phyloP scores from a whole-genome alignment of 2,888 invertebrate species.

The Pycnomerus fuliginosus region DNA sequence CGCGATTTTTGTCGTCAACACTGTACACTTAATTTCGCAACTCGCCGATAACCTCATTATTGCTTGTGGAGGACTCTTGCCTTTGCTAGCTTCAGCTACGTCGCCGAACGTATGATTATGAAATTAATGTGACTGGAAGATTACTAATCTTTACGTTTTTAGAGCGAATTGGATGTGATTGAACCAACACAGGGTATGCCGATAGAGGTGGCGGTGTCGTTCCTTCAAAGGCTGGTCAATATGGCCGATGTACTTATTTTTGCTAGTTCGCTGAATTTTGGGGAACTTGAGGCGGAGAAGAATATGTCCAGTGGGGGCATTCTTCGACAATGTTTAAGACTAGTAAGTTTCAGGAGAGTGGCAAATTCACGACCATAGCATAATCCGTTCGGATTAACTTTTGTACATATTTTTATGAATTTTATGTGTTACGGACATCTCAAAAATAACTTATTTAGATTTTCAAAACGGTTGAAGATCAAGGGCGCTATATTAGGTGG shows the following conservation, averaged over 20 bases:
- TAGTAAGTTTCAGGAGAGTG: slow-evolving; percentile 77
- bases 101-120: slow-evolving; percentile 83
- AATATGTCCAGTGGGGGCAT: slow-evolving; percentile 99
- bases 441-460: no score
- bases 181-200: slow-evolving; percentile 99
- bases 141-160: slow-evolving; percentile 25
- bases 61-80: slow-evolving; percentile 95
- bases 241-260: slow-evolving; percentile 99
- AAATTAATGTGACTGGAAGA: slow-evolving; percentile 1
- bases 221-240: slow-evolving; percentile 95
- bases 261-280: slow-evolving; percentile 96
- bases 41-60: slow-evolving; percentile 98
- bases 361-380: no score
- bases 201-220: slow-evolving; percentile 95
- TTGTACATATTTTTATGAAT: no score
- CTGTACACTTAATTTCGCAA: slow-evolving; percentile 98
- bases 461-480: no score
- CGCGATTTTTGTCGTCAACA: slow-evolving; percentile 98
- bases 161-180: slow-evolving; percentile 98
- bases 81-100: slow-evolving; percentile 95
- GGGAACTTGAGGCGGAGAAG: slow-evolving; percentile 97
- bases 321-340: slow-evolving; percentile 89
- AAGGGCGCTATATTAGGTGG: no score
- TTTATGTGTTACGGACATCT: no score
- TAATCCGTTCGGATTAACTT: no score